phyloP scores from a whole-genome alignment of 2,888 invertebrate genomes.

The Patella ulyssiponensis region DNA sequence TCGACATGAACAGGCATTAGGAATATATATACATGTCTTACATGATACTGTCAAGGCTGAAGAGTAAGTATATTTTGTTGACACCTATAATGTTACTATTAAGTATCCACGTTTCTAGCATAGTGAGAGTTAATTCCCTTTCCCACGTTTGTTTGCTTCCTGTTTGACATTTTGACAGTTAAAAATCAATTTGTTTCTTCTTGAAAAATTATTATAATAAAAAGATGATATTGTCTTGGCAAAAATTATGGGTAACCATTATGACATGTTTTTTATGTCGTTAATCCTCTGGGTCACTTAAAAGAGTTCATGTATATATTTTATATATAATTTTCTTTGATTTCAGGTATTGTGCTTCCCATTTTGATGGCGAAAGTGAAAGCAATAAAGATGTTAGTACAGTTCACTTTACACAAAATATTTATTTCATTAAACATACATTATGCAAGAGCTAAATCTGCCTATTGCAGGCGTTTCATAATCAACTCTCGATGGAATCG shows the following conservation, averaged over 20 bases:
- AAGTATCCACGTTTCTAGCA: too few species aligned
- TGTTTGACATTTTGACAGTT: too few species aligned
- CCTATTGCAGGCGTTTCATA: too few species aligned
- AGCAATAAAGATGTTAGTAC: conserved; percentile 69
- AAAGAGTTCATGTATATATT: background rate
- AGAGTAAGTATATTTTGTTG: conserved; percentile 80
- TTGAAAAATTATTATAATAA: background rate
- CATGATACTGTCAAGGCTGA: conserved; percentile 87
- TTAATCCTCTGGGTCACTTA: background rate
- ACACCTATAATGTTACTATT: too few species aligned
- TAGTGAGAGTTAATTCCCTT: background rate
- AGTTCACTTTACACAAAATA: background rate
- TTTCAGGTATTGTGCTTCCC: conserved; percentile 75
- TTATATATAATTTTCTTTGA: conserved; percentile 22
- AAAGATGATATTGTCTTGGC: background rate
- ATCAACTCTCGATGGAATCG: too few species aligned
- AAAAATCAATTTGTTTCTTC: too few species aligned
- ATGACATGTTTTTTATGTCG: too few species aligned
- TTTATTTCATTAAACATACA: too few species aligned
- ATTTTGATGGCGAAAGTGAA: conserved; percentile 74
- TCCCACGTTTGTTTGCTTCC: background rate
- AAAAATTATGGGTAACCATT: too few species aligned
- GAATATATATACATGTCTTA: conserved; percentile 91
- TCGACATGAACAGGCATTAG: conserved; percentile 91
- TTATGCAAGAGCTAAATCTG: too few species aligned